A percentile compares a stretch with the other conserved stretches of the same genome.
phyloP scores from a whole-genome alignment of 2,797 vertebrate genomes.

The Rallus crepitans region DNA sequence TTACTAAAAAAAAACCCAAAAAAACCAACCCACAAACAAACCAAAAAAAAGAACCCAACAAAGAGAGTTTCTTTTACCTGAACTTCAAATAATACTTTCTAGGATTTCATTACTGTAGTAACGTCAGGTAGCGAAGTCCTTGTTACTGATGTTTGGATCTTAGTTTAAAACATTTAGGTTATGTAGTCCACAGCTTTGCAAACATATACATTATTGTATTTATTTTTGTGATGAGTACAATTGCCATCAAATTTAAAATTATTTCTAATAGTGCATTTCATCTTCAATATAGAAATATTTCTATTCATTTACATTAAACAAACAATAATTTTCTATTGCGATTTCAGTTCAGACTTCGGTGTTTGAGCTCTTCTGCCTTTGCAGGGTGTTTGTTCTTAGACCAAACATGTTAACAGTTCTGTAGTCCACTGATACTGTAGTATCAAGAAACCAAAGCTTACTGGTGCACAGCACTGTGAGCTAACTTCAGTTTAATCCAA shows the following conservation, averaged over 20 bases:
- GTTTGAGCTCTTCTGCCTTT: not conserved
- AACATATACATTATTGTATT: not conserved
- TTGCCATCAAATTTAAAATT: not conserved
- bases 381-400: not conserved
- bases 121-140: not conserved
- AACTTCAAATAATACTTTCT: not conserved
- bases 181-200: not conserved
- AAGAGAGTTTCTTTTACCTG: not conserved
- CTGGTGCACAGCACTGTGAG: not conserved
- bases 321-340: not conserved
- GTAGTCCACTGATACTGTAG: not conserved
- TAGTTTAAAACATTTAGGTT: not conserved
- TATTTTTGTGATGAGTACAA: not conserved
- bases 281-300: not conserved
- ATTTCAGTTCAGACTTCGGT: not conserved
- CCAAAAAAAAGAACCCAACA: accelerated
- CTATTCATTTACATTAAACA: not conserved
- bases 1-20: not conserved
- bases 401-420: not conserved
- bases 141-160: not conserved
- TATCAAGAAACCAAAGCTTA: not conserved
- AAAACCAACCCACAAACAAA: not conserved
- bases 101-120: not conserved
- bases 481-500: not conserved
- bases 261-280: not conserved